Base-by-base conservation (phyloP, 2,888 invertebrate genomes). In the Dexiosoma caninum region DNA sequence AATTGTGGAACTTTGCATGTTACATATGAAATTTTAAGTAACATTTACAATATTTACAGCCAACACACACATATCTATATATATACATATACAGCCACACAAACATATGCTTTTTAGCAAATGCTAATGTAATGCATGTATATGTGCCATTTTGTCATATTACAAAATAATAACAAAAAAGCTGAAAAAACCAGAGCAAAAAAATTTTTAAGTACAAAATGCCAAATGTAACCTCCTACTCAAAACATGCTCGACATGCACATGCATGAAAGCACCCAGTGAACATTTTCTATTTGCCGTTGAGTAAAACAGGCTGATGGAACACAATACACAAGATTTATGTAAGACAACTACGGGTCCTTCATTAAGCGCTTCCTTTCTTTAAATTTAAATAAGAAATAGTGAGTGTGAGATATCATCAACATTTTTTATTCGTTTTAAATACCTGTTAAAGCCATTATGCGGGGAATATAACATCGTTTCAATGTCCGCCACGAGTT, bases 71-170 rank as follows among this genome's bases (percentile, higher is more conserved):
- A 7, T 49, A 21, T n/a, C 35, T 21, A 46, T 46, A 23, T 37
- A 7, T 49, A 21, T n/a, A 49, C 32, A 46, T 14, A 44, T 14
- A 27, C 27, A 27, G 27, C 6, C 27, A 27, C 3, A 3, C 4
- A 27, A 27, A 19, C 27, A 37, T 21, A 42, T 30, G 42, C 23
- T 27, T 42, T 12, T 12, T 2, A 5, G 12, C 0, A 49, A n/a
- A 35, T 1, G 44, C 14, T 14, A 5, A 10, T 37, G 23, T 10
- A 27, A 2, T 27, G 60, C 53, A 69, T 51, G 40, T 60, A 42
- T 71, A 69, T 55, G 44, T 55, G 55, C 62, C 62, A 3, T 55
- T 55, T 23, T 69, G 76, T 69, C 67, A 76, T 74, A 66, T 66
- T 46, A 74, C 37, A 57, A 57, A 42, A 27, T n/a, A 32, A 69